Conservation (phyloP, 1,140 invertebrate species). For the Brachionus angularis region DNA sequence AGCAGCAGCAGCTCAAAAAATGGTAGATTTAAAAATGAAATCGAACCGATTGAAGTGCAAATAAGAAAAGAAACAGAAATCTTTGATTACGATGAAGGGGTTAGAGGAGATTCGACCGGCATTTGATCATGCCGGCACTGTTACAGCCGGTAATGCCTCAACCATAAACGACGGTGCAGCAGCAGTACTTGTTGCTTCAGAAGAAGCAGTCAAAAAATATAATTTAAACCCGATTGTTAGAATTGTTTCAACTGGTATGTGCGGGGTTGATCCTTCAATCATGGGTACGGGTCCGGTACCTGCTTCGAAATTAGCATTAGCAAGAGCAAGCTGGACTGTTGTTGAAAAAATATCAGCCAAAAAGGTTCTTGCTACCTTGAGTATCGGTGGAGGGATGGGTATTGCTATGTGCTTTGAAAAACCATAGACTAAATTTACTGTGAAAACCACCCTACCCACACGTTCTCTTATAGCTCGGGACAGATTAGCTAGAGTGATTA, state of each 20-base stretch:
- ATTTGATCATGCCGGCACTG: conserved; percentile 90
- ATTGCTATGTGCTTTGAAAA: too few relatives aligned
- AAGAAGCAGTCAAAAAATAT: conserved; percentile 76
- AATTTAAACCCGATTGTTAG: conserved; percentile 66
- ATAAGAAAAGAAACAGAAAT: conserved; percentile 70
- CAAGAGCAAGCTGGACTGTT: too few relatives aligned
- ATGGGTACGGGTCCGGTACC: conserved; percentile 85
- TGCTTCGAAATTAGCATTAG: conserved; percentile 76
- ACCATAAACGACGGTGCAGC: conserved; percentile 93
- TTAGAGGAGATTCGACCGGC: conserved; percentile 77
- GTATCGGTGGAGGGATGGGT: too few relatives aligned
- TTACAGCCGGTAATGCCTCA: conserved; percentile 90
- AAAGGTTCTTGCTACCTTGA: too few relatives aligned
- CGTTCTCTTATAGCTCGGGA: too few relatives aligned
- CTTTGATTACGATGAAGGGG: conserved; percentile 87
- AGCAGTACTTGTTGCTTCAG: conserved; percentile 79
- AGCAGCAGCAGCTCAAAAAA: too few relatives aligned
- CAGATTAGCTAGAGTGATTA: too few relatives aligned
- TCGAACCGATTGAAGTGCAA: conserved; percentile 77
- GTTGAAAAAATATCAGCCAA: too few relatives aligned
- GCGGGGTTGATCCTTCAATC: conserved; percentile 64
- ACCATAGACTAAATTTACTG: too few relatives aligned
- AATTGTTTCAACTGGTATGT: conserved; percentile 59
- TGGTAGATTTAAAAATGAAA: conserved; percentile 84
- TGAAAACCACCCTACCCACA: too few relatives aligned